Conservation (phyloP, 1,140 invertebrate genomes). For the Pectinophora gossypiella region DNA sequence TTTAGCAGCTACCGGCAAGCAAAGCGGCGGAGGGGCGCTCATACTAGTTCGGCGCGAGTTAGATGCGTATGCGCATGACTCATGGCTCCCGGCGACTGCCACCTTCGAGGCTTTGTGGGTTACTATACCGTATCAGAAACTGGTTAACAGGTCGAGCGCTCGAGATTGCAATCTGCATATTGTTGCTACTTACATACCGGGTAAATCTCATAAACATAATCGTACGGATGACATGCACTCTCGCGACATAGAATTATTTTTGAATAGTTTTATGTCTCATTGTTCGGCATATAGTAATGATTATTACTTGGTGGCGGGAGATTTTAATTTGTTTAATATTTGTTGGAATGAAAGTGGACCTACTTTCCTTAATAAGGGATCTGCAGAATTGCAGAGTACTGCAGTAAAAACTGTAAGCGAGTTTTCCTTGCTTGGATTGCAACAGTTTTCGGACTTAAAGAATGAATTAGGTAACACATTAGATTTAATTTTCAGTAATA, state of each 20-base stretch:
- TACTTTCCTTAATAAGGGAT: not conserved
- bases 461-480: conserved; percentile 5
- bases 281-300: not conserved
- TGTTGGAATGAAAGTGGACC: conserved; percentile 1
- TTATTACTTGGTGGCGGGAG: conserved; percentile 8
- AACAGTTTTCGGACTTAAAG: conserved; percentile 4
- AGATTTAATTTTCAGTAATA: conserved; percentile 9
- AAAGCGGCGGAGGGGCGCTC: not conserved
- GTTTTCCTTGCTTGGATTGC: not conserved
- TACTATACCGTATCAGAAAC: not conserved
- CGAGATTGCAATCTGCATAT: not conserved
- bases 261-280: not conserved
- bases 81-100: not conserved
- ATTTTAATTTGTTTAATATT: conserved; percentile 14
- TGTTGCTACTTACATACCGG: not conserved
- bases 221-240: not conserved
- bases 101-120: not conserved
- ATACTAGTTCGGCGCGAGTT: not conserved
- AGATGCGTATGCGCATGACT: not conserved
- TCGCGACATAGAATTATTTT: not conserved
- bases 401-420: not conserved
- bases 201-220: no score
- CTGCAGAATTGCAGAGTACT: conserved; percentile 4
- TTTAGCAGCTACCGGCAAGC: not conserved
- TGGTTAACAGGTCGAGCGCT: not conserved